Evolutionary conservation across 2,888 invertebrate genomes (phyloP).

Genomic region (Drosophila atroscutellata): DNA sequence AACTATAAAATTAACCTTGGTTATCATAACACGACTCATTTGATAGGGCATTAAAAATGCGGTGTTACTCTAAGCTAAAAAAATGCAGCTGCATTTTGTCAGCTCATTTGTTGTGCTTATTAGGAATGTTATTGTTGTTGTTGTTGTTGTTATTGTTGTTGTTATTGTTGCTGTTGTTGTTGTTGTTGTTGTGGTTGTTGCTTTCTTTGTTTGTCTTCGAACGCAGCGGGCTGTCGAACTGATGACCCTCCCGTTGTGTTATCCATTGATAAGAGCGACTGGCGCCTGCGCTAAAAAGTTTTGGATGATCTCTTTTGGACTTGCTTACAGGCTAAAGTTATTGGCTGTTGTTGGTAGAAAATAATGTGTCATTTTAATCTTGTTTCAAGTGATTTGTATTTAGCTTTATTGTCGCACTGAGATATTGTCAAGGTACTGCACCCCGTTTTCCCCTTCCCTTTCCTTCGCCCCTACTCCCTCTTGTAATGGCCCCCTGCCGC

Average conservation of each 20-base stretch:
- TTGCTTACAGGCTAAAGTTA: background rate
- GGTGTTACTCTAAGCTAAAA: background rate
- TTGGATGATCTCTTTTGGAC: slow-evolving; percentile 14
- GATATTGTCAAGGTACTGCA: slow-evolving; percentile 33
- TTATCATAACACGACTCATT: background rate
- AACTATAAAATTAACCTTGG: background rate
- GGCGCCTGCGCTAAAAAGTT: slow-evolving; percentile 48
- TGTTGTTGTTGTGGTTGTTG: slow-evolving; percentile 15
- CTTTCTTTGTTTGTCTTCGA: slow-evolving; percentile 37
- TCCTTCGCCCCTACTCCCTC: background rate
- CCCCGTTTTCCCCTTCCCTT: background rate
- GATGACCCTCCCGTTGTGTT: slow-evolving; percentile 42
- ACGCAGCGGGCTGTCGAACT: slow-evolving; percentile 63
- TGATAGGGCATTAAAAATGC: background rate
- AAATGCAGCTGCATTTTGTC: slow-evolving; percentile 46
- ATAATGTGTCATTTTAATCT: slow-evolving; percentile 79
- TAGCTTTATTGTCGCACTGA: slow-evolving; percentile 12
- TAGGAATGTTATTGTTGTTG: slow-evolving; percentile 24
- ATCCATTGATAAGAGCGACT: slow-evolving; percentile 58
- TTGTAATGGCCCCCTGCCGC: background rate
- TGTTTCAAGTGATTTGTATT: slow-evolving; percentile 68
- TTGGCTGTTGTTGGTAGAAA: background rate
- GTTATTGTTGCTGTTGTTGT: slow-evolving; percentile 13
- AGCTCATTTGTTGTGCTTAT: slow-evolving; percentile 58
- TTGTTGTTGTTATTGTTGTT: slow-evolving; percentile 16